Evolutionary conservation across 2,113 vertebrate species (phyloP), one percentile per base, ranked within the genome.

Genomic region (Corythornis madagascariensis): DNA sequence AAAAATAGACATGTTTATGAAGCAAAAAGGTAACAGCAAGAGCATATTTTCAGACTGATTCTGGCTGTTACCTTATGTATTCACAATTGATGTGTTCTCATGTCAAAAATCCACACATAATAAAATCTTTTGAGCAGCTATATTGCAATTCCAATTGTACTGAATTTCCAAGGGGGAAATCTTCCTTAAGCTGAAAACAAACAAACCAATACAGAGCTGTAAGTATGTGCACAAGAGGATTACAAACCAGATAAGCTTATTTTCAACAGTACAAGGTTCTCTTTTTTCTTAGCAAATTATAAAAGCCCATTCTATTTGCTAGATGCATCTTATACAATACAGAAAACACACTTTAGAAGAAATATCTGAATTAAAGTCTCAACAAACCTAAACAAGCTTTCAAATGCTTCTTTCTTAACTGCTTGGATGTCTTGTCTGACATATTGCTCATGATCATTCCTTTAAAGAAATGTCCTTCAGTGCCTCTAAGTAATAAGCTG

Each of bases 391-490:
- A 59, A 64, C 13, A 11, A 67, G 25, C 19, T 69, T 75, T 95
- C 47, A 73, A 47, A 66, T 13, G 3, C 83, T 88, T 85, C 33
- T 90, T 88, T 85, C 71, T 89, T 94, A 85, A 71, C 11, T 93
- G 86, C 64, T 78, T 72, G 43, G 38, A 38, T 70, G 24, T 43
- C 20, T 94, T 78, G 38, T 42, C 47, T 91, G 85, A 92, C 35
- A 66, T 13, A 64, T 40, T 50, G 59, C 18, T 64, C 60, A 48
- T 31, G 67, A 71, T 11, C 13, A 38, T 64, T 94, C 60, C 21
- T 92, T 92, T 81, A 90, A 59, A 87, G 75, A 94, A 91, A 53
- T 59, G 45, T 90, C 89, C 78, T 83, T 81, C 42, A 33, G 18
- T 63, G 42, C 84, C n/a, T 50, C 47, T 78, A 70, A 81, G 85